Percentiles rank a stretch among this genome's conserved stretches.
Conservation (phyloP, 2,797 vertebrate species). For the Liparis tanakae region DNA sequence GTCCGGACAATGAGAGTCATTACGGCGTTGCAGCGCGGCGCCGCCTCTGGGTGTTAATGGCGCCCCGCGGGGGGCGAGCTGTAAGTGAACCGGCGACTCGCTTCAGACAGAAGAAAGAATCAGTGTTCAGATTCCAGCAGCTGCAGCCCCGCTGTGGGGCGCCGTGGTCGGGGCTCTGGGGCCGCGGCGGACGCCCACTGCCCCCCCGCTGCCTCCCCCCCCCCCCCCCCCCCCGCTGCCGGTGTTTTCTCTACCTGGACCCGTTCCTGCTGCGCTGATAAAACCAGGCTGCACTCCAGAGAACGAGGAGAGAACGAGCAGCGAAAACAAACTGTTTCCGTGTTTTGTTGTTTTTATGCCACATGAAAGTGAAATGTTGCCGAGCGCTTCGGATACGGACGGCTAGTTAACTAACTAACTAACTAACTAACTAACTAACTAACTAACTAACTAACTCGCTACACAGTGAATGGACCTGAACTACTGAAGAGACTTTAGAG, state of each 20-base stretch:
- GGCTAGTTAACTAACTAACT: neutral
- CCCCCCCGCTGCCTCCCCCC: neutral
- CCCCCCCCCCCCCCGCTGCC: too few relatives aligned
- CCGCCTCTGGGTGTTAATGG: slow-evolving; percentile 40
- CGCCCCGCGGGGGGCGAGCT: slow-evolving; percentile 20
- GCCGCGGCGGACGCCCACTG: too few relatives aligned
- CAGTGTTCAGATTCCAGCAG: too few relatives aligned
- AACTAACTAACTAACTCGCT: too few relatives aligned
- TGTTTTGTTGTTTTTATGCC: too few relatives aligned
- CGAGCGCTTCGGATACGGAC: neutral
- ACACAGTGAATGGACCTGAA: too few relatives aligned
- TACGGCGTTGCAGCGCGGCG: slow-evolving; percentile 25
- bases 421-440: too few relatives aligned
- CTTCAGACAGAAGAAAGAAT: slow-evolving; percentile 23
- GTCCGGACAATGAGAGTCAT: slow-evolving; percentile 44
- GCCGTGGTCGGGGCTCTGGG: too few relatives aligned
- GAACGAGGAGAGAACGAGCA: neutral
- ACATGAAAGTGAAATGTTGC: neutral
- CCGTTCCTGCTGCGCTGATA: neutral
- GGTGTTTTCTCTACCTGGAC: neutral
- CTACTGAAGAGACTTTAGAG: too few relatives aligned
- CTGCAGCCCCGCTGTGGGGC: too few relatives aligned
- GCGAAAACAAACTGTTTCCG: too few relatives aligned
- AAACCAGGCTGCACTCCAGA: neutral
- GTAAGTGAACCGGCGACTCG: slow-evolving; percentile 45